phyloP scores from a whole-genome alignment of 2,888 invertebrate genomes.

The Lasioglossum vierecki region DNA sequence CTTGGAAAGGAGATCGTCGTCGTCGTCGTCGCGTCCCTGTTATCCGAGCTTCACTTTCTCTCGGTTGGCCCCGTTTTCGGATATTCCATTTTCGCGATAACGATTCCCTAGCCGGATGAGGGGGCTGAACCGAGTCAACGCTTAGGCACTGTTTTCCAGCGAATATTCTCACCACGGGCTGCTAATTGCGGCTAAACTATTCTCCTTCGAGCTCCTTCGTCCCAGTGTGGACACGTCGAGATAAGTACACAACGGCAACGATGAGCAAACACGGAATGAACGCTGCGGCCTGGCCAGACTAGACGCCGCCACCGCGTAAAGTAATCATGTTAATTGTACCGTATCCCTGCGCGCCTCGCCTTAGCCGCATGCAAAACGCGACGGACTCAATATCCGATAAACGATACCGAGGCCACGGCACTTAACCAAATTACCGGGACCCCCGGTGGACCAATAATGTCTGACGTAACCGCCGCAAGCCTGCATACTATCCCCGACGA shows the following conservation, averaged over 20 bases:
- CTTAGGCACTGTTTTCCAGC: slow-evolving; percentile 1
- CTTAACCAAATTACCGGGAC: slow-evolving; percentile 50
- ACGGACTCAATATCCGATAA: slow-evolving; percentile 48
- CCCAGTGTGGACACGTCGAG: slow-evolving; percentile 34
- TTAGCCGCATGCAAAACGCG: slow-evolving; percentile 28
- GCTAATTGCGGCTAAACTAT: slow-evolving; percentile 55
- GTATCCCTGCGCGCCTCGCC: slow-evolving; percentile 28
- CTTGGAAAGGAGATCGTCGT: slow-evolving; percentile 9
- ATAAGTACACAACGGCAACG: slow-evolving; percentile 49
- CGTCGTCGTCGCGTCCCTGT: neutral
- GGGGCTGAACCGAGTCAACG: neutral
- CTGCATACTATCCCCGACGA: neutral
- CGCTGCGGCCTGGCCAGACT: slow-evolving; percentile 36
- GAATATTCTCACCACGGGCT: slow-evolving; percentile 43
- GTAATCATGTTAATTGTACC: slow-evolving; percentile 60
- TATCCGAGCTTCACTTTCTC: neutral
- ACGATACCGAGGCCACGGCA: slow-evolving; percentile 40
- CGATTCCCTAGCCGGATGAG: neutral
- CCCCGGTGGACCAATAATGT: slow-evolving; percentile 43
- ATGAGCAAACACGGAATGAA: slow-evolving; percentile 54
- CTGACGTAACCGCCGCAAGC: slow-evolving; percentile 18
- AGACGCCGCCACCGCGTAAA: slow-evolving; percentile 29
- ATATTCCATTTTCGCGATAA: neutral
- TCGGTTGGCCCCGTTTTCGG: neutral
- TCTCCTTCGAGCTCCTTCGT: slow-evolving; percentile 40